Percentiles rank a stretch among this genome's conserved stretches.
Conservation (phyloP, 2,113 vertebrate genomes). For the Rousettus leschenaultii region DNA sequence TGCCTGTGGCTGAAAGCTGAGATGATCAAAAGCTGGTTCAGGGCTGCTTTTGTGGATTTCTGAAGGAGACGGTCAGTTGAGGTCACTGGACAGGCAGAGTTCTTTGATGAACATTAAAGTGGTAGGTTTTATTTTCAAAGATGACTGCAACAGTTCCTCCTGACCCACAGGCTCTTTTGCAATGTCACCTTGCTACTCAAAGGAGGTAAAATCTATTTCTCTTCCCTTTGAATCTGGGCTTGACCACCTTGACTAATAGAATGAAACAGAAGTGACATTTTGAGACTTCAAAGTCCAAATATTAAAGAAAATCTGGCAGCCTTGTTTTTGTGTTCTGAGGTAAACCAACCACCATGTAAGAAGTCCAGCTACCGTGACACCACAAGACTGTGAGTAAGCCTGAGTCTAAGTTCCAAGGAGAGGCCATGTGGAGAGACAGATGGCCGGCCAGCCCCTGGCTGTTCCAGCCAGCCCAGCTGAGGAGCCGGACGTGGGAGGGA, state of each 20-base stretch:
- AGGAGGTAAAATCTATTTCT: neutral
- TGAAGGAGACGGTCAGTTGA: neutral
- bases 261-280: neutral
- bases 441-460: neutral
- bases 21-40: neutral
- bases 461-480: neutral
- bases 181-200: neutral
- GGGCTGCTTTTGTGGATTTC: neutral
- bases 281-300: neutral
- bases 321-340: neutral
- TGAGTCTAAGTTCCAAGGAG: neutral
- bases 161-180: neutral
- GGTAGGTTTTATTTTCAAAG: neutral
- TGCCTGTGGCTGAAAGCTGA: neutral
- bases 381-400: neutral
- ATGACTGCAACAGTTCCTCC: neutral
- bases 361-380: neutral
- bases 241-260: neutral
- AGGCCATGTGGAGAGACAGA: neutral
- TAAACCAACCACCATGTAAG: neutral
- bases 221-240: neutral
- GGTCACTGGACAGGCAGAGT: neutral
- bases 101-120: neutral
- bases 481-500: neutral
- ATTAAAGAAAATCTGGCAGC: neutral